Percentiles rank a stretch among this genome's conserved stretches.
Evolutionary conservation across 2,113 vertebrate species (phyloP).

Genomic region (Dinomys branickii): DNA sequence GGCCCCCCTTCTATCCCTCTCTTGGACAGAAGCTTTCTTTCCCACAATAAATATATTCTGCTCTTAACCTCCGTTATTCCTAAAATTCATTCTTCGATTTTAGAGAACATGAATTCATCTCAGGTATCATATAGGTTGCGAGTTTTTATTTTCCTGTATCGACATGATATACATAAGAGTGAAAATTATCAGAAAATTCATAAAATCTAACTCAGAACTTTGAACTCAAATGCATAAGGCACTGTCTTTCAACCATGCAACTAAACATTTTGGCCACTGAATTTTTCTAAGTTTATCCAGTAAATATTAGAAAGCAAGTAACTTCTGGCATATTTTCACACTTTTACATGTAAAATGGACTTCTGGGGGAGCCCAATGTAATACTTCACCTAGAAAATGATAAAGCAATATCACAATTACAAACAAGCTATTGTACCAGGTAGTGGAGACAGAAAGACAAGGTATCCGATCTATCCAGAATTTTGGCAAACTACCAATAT

Average conservation of each 20-base stretch:
- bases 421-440: not conserved
- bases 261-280: not conserved
- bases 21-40: no score
- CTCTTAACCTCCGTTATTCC: no score
- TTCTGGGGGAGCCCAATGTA: not conserved
- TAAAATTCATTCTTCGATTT: no score
- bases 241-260: not conserved
- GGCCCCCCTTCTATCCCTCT: no score
- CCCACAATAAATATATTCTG: no score
- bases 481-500: conserved; percentile 9
- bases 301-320: not conserved
- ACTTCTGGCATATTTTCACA: not conserved
- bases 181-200: not conserved
- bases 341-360: not conserved
- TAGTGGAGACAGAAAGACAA: not conserved
- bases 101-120: no score
- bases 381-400: not conserved
- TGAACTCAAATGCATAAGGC: not conserved
- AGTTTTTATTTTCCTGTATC: no score
- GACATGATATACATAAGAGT: not conserved
- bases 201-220: not conserved
- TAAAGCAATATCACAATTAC: not conserved
- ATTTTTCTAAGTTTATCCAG: not conserved
- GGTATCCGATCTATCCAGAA: not conserved
- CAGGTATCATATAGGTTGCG: no score